Percentiles rank a stretch among this genome's conserved stretches.
phyloP scores from a whole-genome alignment of 92 coral and sea anemone genomes.

The Zoanthus gigantus region DNA sequence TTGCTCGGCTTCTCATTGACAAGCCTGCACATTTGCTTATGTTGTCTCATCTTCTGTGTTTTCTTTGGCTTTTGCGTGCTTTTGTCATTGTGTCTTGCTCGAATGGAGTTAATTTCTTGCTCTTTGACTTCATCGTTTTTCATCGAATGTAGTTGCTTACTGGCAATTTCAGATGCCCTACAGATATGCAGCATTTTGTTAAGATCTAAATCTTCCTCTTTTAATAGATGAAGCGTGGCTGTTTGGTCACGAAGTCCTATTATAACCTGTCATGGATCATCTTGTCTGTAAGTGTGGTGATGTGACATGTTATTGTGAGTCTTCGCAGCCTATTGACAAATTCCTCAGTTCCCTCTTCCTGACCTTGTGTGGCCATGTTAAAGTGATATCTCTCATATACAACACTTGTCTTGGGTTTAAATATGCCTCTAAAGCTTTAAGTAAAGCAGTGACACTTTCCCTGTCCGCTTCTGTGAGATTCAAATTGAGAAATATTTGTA shows the following conservation, averaged over 20 bases:
- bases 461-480: neutral
- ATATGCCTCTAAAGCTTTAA: neutral
- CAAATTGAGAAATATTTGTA: conserved; percentile 15
- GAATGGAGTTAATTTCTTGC: conserved; percentile 32
- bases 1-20: no score
- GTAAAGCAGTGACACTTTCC: conserved; percentile 17
- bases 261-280: conserved; percentile 12
- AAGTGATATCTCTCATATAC: neutral
- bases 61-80: neutral
- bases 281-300: neutral
- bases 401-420: neutral
- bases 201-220: conserved; percentile 43
- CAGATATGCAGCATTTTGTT: conserved; percentile 44
- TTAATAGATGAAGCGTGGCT: conserved; percentile 29
- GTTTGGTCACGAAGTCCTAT: conserved; percentile 39
- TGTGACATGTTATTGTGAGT: neutral
- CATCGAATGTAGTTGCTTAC: conserved; percentile 42
- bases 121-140: conserved; percentile 29
- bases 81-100: neutral
- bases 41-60: neutral
- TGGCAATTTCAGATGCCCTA: conserved; percentile 27
- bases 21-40: neutral
- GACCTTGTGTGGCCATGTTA: conserved; percentile 17
- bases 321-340: conserved; percentile 16
- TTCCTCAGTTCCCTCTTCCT: conserved; percentile 23